Percentiles rank a stretch among this genome's conserved stretches.
These are phyloP conservation scores for Indri indri DNA, from an alignment of 2,113 vertebrate species.

Conservation along the genomic window DNA sequence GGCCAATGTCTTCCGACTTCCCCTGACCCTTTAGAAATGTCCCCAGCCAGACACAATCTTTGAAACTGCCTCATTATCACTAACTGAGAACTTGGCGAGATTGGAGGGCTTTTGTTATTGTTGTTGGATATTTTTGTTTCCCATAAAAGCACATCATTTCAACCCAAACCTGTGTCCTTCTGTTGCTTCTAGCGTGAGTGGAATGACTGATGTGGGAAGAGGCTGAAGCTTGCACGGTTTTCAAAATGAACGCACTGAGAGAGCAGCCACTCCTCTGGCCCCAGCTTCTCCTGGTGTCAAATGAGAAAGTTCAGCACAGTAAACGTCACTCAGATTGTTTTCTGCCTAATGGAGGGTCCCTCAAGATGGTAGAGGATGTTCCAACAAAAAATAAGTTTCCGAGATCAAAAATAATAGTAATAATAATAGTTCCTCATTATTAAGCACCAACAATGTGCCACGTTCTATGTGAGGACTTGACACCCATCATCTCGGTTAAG, in stretches of 20 bases:
- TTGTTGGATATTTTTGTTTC: slow-evolving; percentile 72
- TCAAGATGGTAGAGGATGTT: background rate
- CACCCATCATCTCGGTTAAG: background rate
- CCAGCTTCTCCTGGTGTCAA: slow-evolving; percentile 12
- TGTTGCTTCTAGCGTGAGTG: slow-evolving; percentile 42
- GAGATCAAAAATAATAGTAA: background rate
- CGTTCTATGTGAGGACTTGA: background rate
- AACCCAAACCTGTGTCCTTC: slow-evolving; percentile 61
- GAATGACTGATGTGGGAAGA: background rate
- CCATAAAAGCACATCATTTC: slow-evolving; percentile 80
- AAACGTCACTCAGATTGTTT: background rate
- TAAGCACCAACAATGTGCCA: background rate
- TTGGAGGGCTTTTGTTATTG: slow-evolving; percentile 71
- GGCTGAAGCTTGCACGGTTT: background rate
- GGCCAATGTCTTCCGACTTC: slow-evolving; percentile 44
- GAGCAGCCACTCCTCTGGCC: background rate
- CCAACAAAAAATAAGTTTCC: background rate
- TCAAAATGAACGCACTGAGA: background rate
- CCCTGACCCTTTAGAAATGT: slow-evolving; percentile 56
- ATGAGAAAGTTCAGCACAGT: background rate
- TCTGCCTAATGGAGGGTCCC: background rate
- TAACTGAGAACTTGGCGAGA: slow-evolving; percentile 61
- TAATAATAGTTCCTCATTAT: background rate
- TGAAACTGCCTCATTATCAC: slow-evolving; percentile 64
- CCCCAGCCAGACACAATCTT: slow-evolving; percentile 52